Percentiles rank a stretch among this genome's conserved stretches.
phyloP scores from a whole-genome alignment of 1,140 invertebrate genomes.

The Potamilus streckersoni region DNA sequence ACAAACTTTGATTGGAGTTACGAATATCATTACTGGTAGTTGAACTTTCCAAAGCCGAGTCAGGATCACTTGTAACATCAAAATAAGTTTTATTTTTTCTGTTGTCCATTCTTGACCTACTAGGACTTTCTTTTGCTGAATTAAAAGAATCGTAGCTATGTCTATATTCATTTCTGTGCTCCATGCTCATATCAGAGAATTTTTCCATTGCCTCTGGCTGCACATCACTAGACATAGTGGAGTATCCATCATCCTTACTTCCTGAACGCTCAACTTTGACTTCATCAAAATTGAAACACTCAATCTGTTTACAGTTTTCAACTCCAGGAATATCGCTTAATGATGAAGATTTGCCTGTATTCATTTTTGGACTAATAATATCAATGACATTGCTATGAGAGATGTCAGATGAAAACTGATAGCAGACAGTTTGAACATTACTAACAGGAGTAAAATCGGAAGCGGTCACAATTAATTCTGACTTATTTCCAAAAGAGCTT shows the following conservation, averaged over 20 bases:
- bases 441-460: too few relatives aligned
- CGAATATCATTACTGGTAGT: conserved; percentile 43
- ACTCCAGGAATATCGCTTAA: too few relatives aligned
- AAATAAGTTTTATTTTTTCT: conserved; percentile 3
- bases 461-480: too few relatives aligned
- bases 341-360: too few relatives aligned
- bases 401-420: too few relatives aligned
- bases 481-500: too few relatives aligned
- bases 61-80: conserved; percentile 29
- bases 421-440: too few relatives aligned
- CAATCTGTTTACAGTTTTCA: too few relatives aligned
- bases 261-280: conserved; percentile 70
- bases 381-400: too few relatives aligned
- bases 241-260: conserved; percentile 87
- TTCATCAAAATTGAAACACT: conserved; percentile 15
- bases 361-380: too few relatives aligned
- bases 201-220: conserved; percentile 69
- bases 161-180: neutral
- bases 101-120: neutral
- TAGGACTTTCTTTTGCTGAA: conserved; percentile 1
- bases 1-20: conserved; percentile 45
- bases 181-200: conserved; percentile 24
- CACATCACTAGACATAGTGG: conserved; percentile 89
- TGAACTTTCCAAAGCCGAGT: conserved; percentile 48
- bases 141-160: conserved; percentile 2